phyloP scores from a whole-genome alignment of 1,140 invertebrate genomes.

The Mamestra configurata region DNA sequence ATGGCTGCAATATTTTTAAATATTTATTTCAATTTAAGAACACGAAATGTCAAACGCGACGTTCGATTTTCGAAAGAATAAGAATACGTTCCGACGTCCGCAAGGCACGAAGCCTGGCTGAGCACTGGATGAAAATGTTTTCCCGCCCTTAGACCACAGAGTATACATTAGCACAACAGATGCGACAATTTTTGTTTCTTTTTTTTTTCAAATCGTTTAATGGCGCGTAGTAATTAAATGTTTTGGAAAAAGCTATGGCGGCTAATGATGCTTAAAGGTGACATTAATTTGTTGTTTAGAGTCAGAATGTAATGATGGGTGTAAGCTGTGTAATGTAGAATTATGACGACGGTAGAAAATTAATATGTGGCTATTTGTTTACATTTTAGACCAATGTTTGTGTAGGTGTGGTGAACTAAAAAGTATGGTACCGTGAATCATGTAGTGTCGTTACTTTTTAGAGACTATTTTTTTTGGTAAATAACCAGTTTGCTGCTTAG shows the following conservation, averaged over 20 bases:
- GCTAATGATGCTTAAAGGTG: conserved; percentile 36
- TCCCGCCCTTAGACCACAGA: conserved; percentile 75
- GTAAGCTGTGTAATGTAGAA: conserved; percentile 16
- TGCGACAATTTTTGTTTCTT: conserved; percentile 34
- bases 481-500: not conserved
- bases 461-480: not conserved
- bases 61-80: conserved; percentile 64
- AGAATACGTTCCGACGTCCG: conserved; percentile 66
- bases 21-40: conserved; percentile 34
- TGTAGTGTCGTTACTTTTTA: no score
- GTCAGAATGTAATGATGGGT: conserved; percentile 8
- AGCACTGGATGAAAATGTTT: conserved; percentile 74
- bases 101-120: conserved; percentile 69
- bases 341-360: conserved; percentile 23
- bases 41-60: conserved; percentile 56
- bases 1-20: not conserved
- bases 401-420: no score
- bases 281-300: conserved; percentile 45
- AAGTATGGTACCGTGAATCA: no score
- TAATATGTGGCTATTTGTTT: conserved; percentile 13
- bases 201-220: conserved; percentile 45
- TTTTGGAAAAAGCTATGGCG: conserved; percentile 42
- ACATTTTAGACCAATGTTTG: not conserved
- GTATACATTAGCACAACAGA: conserved; percentile 56
- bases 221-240: conserved; percentile 43